Evolutionary conservation across 2,888 invertebrate genomes (phyloP).

Genomic region (Tipula unca): DNA sequence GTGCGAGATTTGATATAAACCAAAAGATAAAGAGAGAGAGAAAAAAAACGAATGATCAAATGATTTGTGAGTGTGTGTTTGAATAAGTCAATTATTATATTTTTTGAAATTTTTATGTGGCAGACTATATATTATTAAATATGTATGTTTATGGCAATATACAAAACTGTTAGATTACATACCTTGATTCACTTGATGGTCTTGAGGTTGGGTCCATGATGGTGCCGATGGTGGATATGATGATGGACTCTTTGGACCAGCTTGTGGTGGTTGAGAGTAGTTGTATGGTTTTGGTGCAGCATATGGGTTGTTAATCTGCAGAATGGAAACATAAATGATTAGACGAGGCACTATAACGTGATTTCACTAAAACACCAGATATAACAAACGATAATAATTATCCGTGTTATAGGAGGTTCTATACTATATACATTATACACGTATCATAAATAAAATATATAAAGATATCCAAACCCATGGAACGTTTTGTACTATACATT

Average conservation of each 20-base stretch:
- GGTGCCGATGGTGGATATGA: slow-evolving; percentile 35
- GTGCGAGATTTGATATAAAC: background rate
- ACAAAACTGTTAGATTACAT: slow-evolving; percentile 27
- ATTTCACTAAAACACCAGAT: no score
- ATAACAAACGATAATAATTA: no score
- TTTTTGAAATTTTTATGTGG: background rate
- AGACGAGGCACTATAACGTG: no score
- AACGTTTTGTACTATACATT: no score
- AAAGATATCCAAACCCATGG: no score
- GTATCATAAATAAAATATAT: slow-evolving; percentile 21
- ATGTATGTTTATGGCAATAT: background rate
- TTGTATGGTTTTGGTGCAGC: slow-evolving; percentile 39
- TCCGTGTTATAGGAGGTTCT: no score
- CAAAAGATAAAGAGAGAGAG: background rate
- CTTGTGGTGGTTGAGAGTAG: slow-evolving; percentile 26
- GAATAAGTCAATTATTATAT: background rate
- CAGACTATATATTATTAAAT: background rate
- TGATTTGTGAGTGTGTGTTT: background rate
- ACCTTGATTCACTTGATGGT: slow-evolving; percentile 36
- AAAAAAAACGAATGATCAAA: background rate
- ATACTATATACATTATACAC: background rate
- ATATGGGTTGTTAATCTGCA: slow-evolving; percentile 24
- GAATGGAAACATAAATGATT: background rate
- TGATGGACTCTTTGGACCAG: slow-evolving; percentile 28
- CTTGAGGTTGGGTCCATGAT: slow-evolving; percentile 24